phyloP scores from a whole-genome alignment of 1,140 invertebrate species.

The Monomorium pharaonis region DNA sequence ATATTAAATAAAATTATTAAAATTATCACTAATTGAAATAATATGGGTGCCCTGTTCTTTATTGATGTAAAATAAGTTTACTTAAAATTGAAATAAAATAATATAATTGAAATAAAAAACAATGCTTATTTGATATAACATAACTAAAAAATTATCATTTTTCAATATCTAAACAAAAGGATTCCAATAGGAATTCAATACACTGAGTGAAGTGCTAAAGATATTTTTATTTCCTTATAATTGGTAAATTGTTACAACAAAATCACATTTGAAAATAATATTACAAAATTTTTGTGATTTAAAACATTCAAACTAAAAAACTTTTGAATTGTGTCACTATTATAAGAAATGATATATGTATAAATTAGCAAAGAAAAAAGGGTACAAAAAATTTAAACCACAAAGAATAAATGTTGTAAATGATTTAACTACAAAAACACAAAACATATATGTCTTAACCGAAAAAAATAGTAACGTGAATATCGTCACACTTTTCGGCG shows the following conservation, averaged over 20 bases:
- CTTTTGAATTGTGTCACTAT: too few relatives aligned
- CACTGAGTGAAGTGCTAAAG: too few relatives aligned
- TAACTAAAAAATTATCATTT: too few relatives aligned
- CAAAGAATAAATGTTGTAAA: neutral
- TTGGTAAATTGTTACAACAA: too few relatives aligned
- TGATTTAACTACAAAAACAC: neutral
- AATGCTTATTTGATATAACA: too few relatives aligned
- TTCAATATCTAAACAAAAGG: too few relatives aligned
- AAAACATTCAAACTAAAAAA: too few relatives aligned
- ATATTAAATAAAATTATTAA: neutral
- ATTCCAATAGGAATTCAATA: too few relatives aligned
- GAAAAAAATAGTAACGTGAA: neutral
- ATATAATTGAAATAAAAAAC: neutral
- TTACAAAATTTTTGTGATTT: too few relatives aligned
- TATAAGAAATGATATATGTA: neutral
- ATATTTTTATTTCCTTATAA: too few relatives aligned
- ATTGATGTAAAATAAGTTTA: neutral
- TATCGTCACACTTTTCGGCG: neutral
- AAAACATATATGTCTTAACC: neutral
- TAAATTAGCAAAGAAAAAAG: neutral
- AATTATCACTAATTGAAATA: slow-evolving; percentile 2
- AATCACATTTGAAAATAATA: too few relatives aligned
- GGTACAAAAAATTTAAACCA: neutral
- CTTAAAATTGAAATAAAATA: neutral
- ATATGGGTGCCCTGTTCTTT: neutral